A percentile compares a stretch with the other conserved stretches of the same genome.
Evolutionary conservation across 2,888 invertebrate genomes (phyloP).

Genomic region (Agrotis ipsilon): DNA sequence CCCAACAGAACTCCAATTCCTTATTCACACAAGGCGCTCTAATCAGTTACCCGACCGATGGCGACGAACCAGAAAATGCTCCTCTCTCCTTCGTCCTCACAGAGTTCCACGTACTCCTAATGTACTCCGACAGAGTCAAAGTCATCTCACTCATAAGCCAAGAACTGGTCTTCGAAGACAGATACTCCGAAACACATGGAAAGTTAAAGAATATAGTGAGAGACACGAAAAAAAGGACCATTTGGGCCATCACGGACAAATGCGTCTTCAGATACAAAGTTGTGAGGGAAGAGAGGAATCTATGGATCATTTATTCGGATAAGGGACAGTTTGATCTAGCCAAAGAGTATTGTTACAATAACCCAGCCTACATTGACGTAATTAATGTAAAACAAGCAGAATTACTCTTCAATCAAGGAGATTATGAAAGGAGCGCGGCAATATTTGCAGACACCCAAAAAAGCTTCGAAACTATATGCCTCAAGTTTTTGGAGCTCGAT

Average conservation of each 20-base stretch:
- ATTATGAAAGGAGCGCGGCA: constrained; percentile 96
- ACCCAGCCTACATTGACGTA: constrained; percentile 95
- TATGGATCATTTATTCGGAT: constrained; percentile 97
- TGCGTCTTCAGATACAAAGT: constrained; percentile 97
- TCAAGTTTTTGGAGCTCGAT: constrained; percentile 96
- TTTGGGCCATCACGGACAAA: constrained; percentile 97
- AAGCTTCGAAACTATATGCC: constrained; percentile 98
- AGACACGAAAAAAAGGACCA: constrained; percentile 94
- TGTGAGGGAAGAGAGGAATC: constrained; percentile 95
- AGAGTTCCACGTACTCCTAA: constrained; percentile 96
- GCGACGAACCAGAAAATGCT: constrained; percentile 83
- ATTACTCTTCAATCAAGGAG: constrained; percentile 94
- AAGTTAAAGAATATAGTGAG: constrained; percentile 95
- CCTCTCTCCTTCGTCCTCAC: constrained; percentile 96
- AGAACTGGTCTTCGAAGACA: constrained; percentile 96
- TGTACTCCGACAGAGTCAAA: constrained; percentile 96
- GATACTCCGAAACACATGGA: constrained; percentile 95
- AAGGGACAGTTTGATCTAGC: constrained; percentile 96
- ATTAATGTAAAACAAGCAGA: constrained; percentile 97
- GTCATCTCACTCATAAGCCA: constrained; percentile 96
- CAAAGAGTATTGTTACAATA: constrained; percentile 95
- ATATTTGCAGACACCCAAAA: constrained; percentile 97
- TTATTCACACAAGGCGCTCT: constrained; percentile 86
- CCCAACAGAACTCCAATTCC: constrained; percentile 87
- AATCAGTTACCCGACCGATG: constrained; percentile 81